Conservation (phyloP, 2,797 vertebrate species). For the Dallia pectoralis region DNA sequence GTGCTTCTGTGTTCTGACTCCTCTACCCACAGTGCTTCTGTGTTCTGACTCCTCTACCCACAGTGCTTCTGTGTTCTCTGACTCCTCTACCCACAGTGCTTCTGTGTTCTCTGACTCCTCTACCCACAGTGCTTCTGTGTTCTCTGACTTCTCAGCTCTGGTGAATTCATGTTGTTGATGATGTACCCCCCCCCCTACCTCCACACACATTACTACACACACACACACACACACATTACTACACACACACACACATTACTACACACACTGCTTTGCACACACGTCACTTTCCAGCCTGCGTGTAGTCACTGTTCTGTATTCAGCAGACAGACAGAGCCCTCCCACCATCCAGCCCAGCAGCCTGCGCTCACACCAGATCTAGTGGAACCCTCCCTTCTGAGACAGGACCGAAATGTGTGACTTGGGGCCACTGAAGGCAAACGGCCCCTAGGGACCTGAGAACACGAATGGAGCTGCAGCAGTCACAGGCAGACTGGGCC, state of each 20-base stretch:
- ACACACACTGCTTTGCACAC: too few species aligned
- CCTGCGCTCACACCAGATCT: slow-evolving; percentile 23
- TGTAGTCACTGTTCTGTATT: background rate
- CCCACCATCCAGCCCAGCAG: background rate
- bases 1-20: too few species aligned
- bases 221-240: too few species aligned
- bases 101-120: slow-evolving; percentile 38
- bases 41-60: too few species aligned
- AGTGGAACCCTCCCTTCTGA: slow-evolving; percentile 38
- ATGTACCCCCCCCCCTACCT: slow-evolving; percentile 47
- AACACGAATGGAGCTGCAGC: slow-evolving; percentile 54
- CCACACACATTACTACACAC: too few species aligned
- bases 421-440: slow-evolving; percentile 39
- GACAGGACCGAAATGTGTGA: slow-evolving; percentile 62
- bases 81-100: too few species aligned
- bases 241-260: too few species aligned
- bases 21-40: too few species aligned
- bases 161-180: slow-evolving; percentile 45
- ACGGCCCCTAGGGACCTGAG: slow-evolving; percentile 38
- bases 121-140: too few species aligned
- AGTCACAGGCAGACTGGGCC: slow-evolving; percentile 33
- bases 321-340: background rate
- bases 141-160: slow-evolving; percentile 27
- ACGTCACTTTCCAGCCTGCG: too few species aligned
- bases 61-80: too few species aligned